These are phyloP conservation scores for Pimephales promelas DNA, from an alignment of 2,113 vertebrate genomes.

Conservation along the genomic window DNA sequence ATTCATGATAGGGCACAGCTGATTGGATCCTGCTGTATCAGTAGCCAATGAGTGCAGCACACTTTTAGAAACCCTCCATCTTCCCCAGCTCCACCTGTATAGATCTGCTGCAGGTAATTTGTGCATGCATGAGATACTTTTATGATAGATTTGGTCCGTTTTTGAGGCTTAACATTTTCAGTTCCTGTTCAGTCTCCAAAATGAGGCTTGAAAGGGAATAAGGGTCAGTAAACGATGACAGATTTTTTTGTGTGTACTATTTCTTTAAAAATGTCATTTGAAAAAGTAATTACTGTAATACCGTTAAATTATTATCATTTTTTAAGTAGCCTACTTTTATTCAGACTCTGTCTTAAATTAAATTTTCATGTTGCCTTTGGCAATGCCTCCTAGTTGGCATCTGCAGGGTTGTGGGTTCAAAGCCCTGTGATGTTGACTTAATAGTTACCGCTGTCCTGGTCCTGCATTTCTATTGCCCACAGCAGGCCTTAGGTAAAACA, in stretches of 20 bases:
- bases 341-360: too few species aligned
- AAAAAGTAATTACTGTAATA: neutral
- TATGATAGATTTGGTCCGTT: neutral
- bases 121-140: neutral
- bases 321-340: neutral
- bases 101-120: too few species aligned
- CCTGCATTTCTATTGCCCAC: neutral
- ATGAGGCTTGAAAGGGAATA: neutral
- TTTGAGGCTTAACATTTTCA: neutral
- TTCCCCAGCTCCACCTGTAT: too few species aligned
- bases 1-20: too few species aligned
- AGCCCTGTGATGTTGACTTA: neutral
- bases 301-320: neutral
- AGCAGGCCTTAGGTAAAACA: slow-evolving; percentile 1
- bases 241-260: neutral
- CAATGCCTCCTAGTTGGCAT: neutral
- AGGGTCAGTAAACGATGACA: neutral
- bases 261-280: neutral
- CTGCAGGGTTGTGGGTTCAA: neutral
- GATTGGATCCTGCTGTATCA: too few species aligned
- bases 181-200: neutral
- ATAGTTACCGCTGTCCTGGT: neutral
- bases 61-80: too few species aligned
- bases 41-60: too few species aligned
- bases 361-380: neutral